Percentiles rank a stretch among this genome's conserved stretches.
These are phyloP conservation scores for Agelas oroides DNA, from an alignment of 37 sponge, comb jelly and placozoan genomes.

Conservation along the genomic window DNA sequence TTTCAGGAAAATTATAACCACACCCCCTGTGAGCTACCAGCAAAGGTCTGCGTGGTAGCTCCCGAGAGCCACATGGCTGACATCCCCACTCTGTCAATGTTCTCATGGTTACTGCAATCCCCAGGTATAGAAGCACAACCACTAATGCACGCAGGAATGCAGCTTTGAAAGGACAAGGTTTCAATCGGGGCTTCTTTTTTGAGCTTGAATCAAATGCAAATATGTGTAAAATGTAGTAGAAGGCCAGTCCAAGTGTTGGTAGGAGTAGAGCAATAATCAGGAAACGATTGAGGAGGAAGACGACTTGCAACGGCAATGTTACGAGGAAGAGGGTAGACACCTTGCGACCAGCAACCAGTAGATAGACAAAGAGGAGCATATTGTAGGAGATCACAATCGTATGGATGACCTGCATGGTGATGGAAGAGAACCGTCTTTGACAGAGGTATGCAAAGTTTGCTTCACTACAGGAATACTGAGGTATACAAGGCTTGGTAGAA, in stretches of 20 bases:
- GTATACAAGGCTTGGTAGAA: too few species aligned
- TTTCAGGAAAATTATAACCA: conserved; percentile 39
- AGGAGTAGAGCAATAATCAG: not conserved
- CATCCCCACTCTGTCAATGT: conserved; percentile 1
- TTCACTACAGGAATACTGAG: too few species aligned
- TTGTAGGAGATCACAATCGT: conserved; percentile 32
- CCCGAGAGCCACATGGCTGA: conserved; percentile 7
- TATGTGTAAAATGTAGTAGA: too few species aligned
- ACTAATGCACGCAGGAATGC: not conserved
- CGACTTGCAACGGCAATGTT: conserved; percentile 23
- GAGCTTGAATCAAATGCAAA: not conserved
- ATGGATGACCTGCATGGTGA: conserved; percentile 12
- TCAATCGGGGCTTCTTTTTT: too few species aligned
- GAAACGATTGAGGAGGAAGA: not conserved
- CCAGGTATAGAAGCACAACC: not conserved
- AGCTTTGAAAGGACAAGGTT: not conserved
- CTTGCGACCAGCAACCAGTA: conserved; percentile 41
- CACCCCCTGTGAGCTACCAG: conserved; percentile 74
- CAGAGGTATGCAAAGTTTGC: too few species aligned
- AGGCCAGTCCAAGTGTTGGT: not conserved
- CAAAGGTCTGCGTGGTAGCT: conserved; percentile 28
- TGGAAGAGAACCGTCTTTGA: too few species aligned
- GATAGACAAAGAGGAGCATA: conserved; percentile 14
- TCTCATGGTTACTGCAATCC: not conserved
- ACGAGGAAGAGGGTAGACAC: conserved; percentile 22